phyloP scores from a whole-genome alignment of 2,888 invertebrate genomes.

The Pandemis heparana region DNA sequence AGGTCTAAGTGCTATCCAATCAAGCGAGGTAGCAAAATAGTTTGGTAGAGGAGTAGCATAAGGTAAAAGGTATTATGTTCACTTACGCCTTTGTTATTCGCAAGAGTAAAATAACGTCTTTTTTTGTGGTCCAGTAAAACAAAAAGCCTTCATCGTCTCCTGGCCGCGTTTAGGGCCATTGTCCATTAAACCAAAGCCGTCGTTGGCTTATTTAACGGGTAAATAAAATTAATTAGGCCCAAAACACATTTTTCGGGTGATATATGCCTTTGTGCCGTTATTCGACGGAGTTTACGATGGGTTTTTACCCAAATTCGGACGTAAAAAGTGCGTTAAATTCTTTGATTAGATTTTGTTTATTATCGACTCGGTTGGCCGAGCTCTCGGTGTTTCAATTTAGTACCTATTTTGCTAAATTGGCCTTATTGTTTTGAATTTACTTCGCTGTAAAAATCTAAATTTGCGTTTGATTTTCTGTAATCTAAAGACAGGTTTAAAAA shows the following conservation, averaged over 20 bases:
- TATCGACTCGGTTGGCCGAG: conserved; percentile 3
- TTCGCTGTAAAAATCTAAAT: no score
- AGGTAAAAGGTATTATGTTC: no score
- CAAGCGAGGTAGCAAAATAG: no score
- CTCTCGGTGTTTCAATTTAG: background rate
- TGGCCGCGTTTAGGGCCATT: conserved; percentile 13
- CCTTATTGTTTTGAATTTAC: no score
- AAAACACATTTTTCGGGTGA: conserved; percentile 39
- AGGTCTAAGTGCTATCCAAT: no score
- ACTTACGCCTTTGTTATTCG: background rate
- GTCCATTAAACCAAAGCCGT: conserved; percentile 34
- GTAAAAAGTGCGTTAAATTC: conserved; percentile 20
- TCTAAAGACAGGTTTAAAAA: no score
- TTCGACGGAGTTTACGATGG: conserved; percentile 22
- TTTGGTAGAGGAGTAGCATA: no score
- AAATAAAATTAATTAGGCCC: conserved; percentile 39
- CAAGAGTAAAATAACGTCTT: conserved; percentile 3
- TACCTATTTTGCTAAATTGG: no score
- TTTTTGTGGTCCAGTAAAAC: conserved; percentile 24
- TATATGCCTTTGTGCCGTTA: conserved; percentile 34
- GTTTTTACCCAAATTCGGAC: conserved; percentile 24
- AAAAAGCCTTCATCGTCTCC: conserved; percentile 10
- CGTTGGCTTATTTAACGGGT: conserved; percentile 28
- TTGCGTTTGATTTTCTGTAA: no score
- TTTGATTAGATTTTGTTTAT: conserved; percentile 25